phyloP scores from a whole-genome alignment of 2,888 invertebrate genomes.

The Scaptomyza reducta region DNA sequence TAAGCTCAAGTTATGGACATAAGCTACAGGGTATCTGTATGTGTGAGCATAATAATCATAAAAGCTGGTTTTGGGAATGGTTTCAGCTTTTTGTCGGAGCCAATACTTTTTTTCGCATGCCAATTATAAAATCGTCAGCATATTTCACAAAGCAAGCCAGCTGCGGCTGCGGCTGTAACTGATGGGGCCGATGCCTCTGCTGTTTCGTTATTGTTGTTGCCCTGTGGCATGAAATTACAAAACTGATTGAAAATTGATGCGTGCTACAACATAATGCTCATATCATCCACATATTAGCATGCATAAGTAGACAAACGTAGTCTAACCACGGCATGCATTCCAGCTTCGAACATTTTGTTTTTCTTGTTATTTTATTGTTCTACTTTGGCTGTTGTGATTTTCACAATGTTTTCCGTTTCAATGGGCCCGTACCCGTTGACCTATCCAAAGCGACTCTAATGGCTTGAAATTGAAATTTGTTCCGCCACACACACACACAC shows the following conservation, averaged over 20 bases:
- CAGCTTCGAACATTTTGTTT: constrained; percentile 9
- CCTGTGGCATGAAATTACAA: constrained; percentile 28
- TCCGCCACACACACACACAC: not conserved
- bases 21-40: not conserved
- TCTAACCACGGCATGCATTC: not conserved
- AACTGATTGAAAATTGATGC: constrained; percentile 47
- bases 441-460: not conserved
- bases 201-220: not conserved
- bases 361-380: not conserved
- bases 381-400: not conserved
- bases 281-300: constrained; percentile 37
- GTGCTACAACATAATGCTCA: constrained; percentile 15
- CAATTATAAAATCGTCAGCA: constrained; percentile 51
- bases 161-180: not conserved
- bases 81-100: not conserved
- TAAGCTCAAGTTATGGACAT: not conserved
- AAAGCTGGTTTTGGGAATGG: not conserved
- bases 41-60: not conserved
- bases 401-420: not conserved
- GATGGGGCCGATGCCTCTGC: not conserved
- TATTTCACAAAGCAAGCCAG: constrained; percentile 8
- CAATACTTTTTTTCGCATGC: constrained; percentile 22
- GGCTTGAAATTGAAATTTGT: constrained; percentile 1
- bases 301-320: not conserved
- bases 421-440: constrained; percentile 2